These are phyloP conservation scores for Microtus richardsoni DNA, from an alignment of 2,113 vertebrate species.

Conservation along the genomic window DNA sequence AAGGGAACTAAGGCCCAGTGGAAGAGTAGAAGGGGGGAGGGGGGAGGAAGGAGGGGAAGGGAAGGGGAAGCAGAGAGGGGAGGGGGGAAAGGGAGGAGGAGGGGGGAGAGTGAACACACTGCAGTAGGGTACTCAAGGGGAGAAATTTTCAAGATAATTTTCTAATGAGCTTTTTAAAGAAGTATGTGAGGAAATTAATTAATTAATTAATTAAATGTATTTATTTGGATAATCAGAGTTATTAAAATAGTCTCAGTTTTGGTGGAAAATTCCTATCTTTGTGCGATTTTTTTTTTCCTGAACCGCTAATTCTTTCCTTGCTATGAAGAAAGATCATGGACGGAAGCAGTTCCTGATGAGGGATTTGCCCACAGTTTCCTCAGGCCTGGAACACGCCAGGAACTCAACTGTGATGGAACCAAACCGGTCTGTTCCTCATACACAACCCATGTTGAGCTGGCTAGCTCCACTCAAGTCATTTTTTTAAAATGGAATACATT, in stretches of 20 bases:
- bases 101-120: neutral
- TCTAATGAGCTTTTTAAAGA: neutral
- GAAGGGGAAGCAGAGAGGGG: too few relatives aligned
- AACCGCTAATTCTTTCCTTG: neutral
- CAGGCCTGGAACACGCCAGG: neutral
- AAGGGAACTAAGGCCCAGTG: neutral
- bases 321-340: neutral
- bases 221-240: neutral
- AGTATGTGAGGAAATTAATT: neutral
- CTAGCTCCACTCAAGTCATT: neutral
- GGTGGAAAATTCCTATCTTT: neutral
- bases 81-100: rapidly evolving
- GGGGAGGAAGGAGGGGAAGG: rapidly evolving
- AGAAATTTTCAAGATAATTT: slow-evolving; percentile 18
- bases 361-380: neutral
- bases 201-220: neutral
- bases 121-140: neutral
- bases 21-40: too few relatives aligned
- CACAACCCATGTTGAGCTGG: neutral
- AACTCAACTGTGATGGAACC: neutral
- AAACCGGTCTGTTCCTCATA: neutral
- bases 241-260: neutral
- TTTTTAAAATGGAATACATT: neutral
- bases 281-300: neutral
- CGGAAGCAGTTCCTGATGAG: neutral